phyloP scores from a whole-genome alignment of 2,113 vertebrate genomes.

The Osmerus mordax region DNA sequence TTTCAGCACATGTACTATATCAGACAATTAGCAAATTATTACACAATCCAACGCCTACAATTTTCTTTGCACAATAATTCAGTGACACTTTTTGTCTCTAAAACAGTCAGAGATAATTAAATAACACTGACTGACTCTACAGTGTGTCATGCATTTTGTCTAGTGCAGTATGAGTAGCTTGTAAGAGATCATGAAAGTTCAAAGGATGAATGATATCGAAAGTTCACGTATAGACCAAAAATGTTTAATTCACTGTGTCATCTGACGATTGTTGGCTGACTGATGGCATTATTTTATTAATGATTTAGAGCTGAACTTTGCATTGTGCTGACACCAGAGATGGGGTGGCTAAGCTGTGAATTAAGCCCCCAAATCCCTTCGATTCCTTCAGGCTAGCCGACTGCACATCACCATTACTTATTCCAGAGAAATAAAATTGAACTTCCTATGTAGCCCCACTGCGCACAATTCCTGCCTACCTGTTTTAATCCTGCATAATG shows the following conservation, averaged over 20 bases:
- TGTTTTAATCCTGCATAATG: slow-evolving; percentile 77
- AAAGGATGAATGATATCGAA: neutral
- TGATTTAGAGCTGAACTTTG: slow-evolving; percentile 74
- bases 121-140: no score
- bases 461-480: slow-evolving; percentile 65
- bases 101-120: no score
- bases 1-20: no score
- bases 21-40: no score
- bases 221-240: slow-evolving; percentile 53
- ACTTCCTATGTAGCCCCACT: slow-evolving; percentile 32
- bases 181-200: no score
- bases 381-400: slow-evolving; percentile 67
- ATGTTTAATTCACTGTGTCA: slow-evolving; percentile 57
- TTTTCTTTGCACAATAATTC: no score
- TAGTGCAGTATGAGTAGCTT: no score
- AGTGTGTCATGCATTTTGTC: no score
- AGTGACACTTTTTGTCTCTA: no score
- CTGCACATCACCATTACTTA: slow-evolving; percentile 73
- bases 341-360: slow-evolving; percentile 71
- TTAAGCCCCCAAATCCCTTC: slow-evolving; percentile 74
- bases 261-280: slow-evolving; percentile 52
- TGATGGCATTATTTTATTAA: slow-evolving; percentile 75
- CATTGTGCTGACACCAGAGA: slow-evolving; percentile 76
- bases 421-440: slow-evolving; percentile 61
- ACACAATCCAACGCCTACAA: no score